Percentiles rank a stretch among this genome's conserved stretches.
Conservation (phyloP, 2,113 vertebrate species). For the Crocuta crocuta region DNA sequence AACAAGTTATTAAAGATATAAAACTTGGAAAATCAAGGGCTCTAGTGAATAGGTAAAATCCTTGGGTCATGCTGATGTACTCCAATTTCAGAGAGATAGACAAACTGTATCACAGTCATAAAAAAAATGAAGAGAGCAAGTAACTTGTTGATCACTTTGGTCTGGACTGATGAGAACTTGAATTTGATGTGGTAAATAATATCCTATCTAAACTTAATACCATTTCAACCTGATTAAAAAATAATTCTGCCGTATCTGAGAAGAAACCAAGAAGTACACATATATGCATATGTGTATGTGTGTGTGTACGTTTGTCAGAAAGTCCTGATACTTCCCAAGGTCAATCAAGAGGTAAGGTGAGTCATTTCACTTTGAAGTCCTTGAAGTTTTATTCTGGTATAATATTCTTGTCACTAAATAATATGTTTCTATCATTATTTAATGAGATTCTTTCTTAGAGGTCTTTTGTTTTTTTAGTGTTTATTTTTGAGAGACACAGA, state of each 20-base stretch:
- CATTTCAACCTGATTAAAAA: neutral
- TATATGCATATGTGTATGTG: neutral
- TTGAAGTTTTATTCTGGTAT: neutral
- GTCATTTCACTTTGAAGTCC: neutral
- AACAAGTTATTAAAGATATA: neutral
- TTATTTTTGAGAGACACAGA: too few species aligned
- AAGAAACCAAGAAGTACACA: neutral
- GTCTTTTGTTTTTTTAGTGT: too few species aligned
- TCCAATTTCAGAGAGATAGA: neutral
- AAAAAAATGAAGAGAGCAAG: neutral
- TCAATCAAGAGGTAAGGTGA: neutral
- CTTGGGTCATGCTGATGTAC: neutral
- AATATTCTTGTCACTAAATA: neutral
- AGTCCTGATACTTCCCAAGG: neutral
- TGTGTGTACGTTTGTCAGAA: neutral
- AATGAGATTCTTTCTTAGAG: neutral
- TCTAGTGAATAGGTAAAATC: constrained; percentile 22
- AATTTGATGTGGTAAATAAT: neutral
- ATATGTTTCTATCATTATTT: neutral
- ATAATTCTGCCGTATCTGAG: neutral
- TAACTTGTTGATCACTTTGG: neutral
- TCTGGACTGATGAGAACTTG: constrained; percentile 4
- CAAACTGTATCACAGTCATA: neutral
- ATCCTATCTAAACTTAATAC: neutral
- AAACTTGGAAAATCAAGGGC: neutral